These are phyloP conservation scores for Sebastes itinus DNA, from an alignment of 2,797 vertebrate species.

Conservation along the genomic window DNA sequence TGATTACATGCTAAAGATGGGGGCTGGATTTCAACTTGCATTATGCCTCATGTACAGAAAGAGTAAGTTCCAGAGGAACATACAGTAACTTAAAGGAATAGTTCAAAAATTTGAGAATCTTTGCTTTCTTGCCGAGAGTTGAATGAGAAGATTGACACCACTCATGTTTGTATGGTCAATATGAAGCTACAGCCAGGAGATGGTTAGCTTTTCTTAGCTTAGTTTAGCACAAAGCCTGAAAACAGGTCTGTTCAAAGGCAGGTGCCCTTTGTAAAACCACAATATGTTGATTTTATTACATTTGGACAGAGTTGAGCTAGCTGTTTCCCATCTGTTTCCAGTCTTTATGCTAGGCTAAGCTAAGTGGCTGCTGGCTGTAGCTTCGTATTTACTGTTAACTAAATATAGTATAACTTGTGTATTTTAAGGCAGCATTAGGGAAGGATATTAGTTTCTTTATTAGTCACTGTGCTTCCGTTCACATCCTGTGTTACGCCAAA, in stretches of 20 bases:
- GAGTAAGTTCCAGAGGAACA: neutral
- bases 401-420: neutral
- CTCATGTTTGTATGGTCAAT: neutral
- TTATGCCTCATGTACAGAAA: neutral
- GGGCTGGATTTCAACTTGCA: neutral
- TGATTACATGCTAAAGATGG: conserved; percentile 16
- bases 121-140: neutral
- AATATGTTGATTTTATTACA: neutral
- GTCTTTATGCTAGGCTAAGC: neutral
- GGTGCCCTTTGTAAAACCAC: neutral
- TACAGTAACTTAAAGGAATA: neutral
- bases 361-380: neutral
- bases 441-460: neutral
- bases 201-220: neutral
- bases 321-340: neutral
- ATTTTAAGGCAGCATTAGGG: neutral
- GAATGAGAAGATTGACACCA: neutral
- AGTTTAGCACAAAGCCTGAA: neutral
- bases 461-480: neutral
- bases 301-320: neutral
- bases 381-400: neutral
- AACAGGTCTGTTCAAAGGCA: neutral
- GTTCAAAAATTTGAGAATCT: neutral
- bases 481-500: neutral
- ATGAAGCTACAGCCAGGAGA: neutral